Evolutionary conservation across 2,797 vertebrate genomes (phyloP).

Genomic region (Chloroceryle inda): DNA sequence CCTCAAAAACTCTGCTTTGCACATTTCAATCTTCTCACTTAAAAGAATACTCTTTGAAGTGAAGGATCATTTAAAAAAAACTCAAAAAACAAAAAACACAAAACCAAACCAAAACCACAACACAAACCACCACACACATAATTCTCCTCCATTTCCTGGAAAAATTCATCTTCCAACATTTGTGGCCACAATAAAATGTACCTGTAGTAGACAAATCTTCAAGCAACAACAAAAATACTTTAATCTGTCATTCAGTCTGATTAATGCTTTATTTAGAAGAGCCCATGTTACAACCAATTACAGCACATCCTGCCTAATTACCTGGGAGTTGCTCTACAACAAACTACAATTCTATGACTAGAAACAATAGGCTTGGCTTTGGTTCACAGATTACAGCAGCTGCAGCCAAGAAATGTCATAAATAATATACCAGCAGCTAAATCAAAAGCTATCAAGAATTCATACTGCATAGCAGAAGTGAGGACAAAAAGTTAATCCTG

Average conservation of each 20-base stretch:
- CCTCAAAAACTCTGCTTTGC: not conserved
- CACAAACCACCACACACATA: not conserved
- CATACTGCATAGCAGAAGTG: not conserved
- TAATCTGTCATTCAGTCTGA: not conserved
- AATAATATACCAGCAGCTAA: constrained; percentile 61
- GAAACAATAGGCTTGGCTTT: constrained; percentile 52
- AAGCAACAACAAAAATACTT: not conserved
- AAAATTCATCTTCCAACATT: not conserved
- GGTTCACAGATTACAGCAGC: constrained; percentile 27
- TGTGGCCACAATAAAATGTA: not conserved
- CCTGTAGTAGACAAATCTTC: not conserved
- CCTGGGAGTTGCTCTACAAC: constrained; percentile 28
- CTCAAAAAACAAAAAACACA: too few species aligned
- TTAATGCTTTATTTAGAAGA: constrained; percentile 20
- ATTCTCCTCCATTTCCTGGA: not conserved
- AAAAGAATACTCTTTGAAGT: not conserved
- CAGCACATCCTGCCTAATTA: constrained; percentile 26
- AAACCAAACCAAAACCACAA: too few species aligned
- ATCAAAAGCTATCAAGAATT: constrained; percentile 58
- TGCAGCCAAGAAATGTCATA: constrained; percentile 56
- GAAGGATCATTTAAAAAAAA: not conserved
- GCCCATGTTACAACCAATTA: constrained; percentile 14
- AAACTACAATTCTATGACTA: constrained; percentile 27
- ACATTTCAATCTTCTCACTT: not conserved
- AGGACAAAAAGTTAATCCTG: constrained; percentile 40